Evolutionary conservation across 2,797 vertebrate species (phyloP).

Genomic region (Poeciliopsis infans): DNA sequence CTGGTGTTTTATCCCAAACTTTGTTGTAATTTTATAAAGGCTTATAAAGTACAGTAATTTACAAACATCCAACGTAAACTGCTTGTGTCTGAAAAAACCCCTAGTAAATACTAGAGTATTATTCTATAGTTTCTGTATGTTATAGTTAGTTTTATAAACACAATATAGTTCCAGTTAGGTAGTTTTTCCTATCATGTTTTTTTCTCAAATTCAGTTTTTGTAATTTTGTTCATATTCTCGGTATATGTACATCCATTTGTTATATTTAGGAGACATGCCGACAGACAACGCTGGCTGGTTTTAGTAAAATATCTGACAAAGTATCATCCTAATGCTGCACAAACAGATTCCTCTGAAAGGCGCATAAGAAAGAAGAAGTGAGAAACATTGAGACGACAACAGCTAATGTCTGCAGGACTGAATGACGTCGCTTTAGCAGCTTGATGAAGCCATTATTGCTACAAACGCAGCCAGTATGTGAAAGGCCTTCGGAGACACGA

Average conservation of each 20-base stretch:
- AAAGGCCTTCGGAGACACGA: not conserved
- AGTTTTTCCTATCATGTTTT: too few relatives aligned
- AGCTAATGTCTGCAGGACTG: not conserved
- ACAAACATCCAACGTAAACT: too few relatives aligned
- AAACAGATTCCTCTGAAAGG: not conserved
- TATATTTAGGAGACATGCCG: not conserved
- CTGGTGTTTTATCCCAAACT: too few relatives aligned
- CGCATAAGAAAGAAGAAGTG: not conserved
- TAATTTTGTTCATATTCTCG: not conserved
- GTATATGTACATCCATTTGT: not conserved
- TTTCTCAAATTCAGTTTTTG: too few relatives aligned
- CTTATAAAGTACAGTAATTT: too few relatives aligned
- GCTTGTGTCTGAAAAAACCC: too few relatives aligned
- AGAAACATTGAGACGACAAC: not conserved
- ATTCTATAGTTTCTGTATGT: too few relatives aligned
- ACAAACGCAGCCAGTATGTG: not conserved
- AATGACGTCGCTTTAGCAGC: not conserved
- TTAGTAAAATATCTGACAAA: not conserved
- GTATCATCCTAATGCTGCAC: not conserved
- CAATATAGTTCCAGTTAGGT: too few relatives aligned
- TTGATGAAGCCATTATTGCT: constrained; percentile 5
- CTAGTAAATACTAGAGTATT: too few relatives aligned
- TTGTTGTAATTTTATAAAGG: too few relatives aligned
- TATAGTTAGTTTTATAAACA: too few relatives aligned
- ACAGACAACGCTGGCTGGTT: not conserved